A percentile compares a stretch with the other conserved stretches of the same genome.
phyloP scores from a whole-genome alignment of 2,113 vertebrate genomes.

The Zeus faber region DNA sequence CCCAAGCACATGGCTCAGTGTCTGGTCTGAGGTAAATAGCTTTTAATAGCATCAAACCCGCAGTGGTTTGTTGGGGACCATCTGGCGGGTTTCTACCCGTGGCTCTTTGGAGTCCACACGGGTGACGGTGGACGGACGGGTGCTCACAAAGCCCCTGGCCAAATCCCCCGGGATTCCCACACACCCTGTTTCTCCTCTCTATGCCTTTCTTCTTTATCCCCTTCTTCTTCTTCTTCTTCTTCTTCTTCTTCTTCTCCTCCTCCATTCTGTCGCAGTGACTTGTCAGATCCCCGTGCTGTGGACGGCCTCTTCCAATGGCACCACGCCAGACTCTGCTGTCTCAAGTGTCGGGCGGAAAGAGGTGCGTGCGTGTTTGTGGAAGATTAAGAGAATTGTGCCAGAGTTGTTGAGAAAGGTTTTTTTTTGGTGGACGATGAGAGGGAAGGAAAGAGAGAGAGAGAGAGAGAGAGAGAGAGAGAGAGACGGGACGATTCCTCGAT shows the following conservation, averaged over 20 bases:
- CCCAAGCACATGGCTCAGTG: slow-evolving; percentile 39
- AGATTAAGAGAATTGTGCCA: too few species aligned
- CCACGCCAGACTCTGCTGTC: slow-evolving; percentile 54
- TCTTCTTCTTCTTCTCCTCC: slow-evolving; percentile 23
- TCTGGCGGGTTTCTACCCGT: slow-evolving; percentile 81
- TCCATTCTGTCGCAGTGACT: slow-evolving; percentile 50
- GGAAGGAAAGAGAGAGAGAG: too few species aligned
- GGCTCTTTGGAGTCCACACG: slow-evolving; percentile 65
- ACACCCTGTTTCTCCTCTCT: slow-evolving; percentile 43
- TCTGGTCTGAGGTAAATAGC: slow-evolving; percentile 87
- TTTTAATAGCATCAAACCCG: slow-evolving; percentile 84
- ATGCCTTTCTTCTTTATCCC: slow-evolving; percentile 41
- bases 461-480: too few species aligned
- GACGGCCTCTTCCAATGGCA: slow-evolving; percentile 76
- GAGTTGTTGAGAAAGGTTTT: too few species aligned
- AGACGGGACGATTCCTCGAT: too few species aligned
- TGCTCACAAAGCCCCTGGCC: slow-evolving; percentile 72
- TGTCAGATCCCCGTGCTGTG: slow-evolving; percentile 49
- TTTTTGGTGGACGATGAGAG: too few species aligned
- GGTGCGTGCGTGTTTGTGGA: slow-evolving; percentile 53
- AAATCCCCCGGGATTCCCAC: slow-evolving; percentile 72
- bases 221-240: slow-evolving; percentile 23
- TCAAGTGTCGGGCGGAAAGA: slow-evolving; percentile 53
- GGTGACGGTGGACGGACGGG: slow-evolving; percentile 85
- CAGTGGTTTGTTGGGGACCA: slow-evolving; percentile 82